A percentile compares a stretch with the other conserved stretches of the same genome.
Conservation (phyloP, 1,140 invertebrate genomes). For the Linepithema humile region DNA sequence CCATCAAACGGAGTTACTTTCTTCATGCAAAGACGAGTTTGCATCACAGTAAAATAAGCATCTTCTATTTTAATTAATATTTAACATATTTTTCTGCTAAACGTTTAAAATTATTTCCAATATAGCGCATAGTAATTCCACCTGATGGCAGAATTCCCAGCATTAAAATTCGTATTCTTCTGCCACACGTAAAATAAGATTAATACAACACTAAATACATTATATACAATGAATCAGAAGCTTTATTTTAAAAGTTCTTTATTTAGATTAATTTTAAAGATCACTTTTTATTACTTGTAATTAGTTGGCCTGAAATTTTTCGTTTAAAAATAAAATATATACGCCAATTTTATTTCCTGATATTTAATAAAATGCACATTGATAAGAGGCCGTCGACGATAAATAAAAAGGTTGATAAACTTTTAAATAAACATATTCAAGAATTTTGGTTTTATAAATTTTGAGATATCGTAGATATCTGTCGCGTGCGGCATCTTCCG, state of each 20-base stretch:
- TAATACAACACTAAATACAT: not conserved
- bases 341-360: not conserved
- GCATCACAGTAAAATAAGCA: no score
- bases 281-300: not conserved
- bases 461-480: constrained; percentile 21
- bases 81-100: not conserved
- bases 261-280: not conserved
- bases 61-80: not conserved
- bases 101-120: not conserved
- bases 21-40: no score
- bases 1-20: not conserved
- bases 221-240: not conserved
- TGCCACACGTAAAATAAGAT: not conserved
- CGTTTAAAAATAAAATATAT: not conserved
- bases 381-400: not conserved
- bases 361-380: not conserved
- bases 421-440: not conserved
- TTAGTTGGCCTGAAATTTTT: not conserved
- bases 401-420: constrained; percentile 7
- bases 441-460: not conserved
- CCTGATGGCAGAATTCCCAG: no score
- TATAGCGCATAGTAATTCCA: not conserved
- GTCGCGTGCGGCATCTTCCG: no score
- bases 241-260: not conserved
- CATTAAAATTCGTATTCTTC: no score